phyloP scores from a whole-genome alignment of 2,113 vertebrate genomes.

The Eurystomus gularis region DNA sequence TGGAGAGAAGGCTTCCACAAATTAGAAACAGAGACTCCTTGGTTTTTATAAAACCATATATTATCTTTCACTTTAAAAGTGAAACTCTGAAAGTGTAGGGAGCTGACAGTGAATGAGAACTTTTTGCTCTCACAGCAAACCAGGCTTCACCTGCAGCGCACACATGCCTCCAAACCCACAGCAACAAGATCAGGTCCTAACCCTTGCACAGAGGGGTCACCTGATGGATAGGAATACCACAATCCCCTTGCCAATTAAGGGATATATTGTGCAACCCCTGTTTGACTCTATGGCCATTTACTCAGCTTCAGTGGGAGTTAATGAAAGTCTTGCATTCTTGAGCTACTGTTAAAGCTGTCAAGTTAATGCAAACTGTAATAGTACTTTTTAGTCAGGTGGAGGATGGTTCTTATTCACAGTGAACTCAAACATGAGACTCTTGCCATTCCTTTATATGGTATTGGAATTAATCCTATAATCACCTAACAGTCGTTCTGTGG shows the following conservation, averaged over 20 bases:
- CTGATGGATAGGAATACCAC: constrained; percentile 57
- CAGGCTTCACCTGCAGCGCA: constrained; percentile 9
- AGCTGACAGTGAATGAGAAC: neutral
- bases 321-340: neutral
- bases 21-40: neutral
- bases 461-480: neutral
- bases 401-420: neutral
- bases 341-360: constrained; percentile 17
- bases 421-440: neutral
- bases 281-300: constrained; percentile 14
- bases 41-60: neutral
- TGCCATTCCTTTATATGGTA: neutral
- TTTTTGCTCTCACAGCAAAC: neutral
- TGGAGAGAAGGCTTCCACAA: neutral
- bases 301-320: constrained; percentile 22
- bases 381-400: neutral
- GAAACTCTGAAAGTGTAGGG: neutral
- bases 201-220: neutral
- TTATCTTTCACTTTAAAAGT: neutral
- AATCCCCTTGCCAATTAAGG: constrained; percentile 37
- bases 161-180: neutral
- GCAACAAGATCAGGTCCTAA: constrained; percentile 36
- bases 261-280: neutral
- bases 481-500: neutral
- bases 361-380: neutral